Conservation (phyloP, 2,113 vertebrate genomes). For the Plectropomus leopardus region DNA sequence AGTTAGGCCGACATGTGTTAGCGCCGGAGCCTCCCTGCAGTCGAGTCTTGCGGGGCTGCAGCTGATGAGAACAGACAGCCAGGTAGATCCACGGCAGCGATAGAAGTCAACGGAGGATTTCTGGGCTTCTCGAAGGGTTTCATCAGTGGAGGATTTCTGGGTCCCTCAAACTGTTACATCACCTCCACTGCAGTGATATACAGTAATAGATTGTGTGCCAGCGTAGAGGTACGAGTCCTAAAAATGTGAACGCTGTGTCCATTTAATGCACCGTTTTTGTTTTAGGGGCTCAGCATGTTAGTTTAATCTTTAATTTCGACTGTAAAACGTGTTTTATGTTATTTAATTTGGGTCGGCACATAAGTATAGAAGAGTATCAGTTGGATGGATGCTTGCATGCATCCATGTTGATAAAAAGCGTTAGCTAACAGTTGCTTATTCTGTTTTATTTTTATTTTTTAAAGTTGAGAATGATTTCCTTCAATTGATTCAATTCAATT, state of each 20-base stretch:
- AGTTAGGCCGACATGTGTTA: conserved; percentile 69
- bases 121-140: conserved; percentile 66
- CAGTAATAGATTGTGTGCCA: conserved; percentile 38
- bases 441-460: too few relatives aligned
- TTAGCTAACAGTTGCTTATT: too few relatives aligned
- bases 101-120: conserved; percentile 66
- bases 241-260: not conserved
- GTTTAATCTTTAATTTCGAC: not conserved
- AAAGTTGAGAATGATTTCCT: not conserved
- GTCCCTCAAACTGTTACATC: conserved; percentile 75
- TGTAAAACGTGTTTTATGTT: too few relatives aligned
- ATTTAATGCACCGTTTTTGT: not conserved
- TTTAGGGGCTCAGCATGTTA: not conserved
- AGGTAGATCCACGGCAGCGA: conserved; percentile 60
- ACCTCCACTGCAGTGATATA: conserved; percentile 57
- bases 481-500: not conserved
- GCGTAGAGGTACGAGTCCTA: conserved; percentile 25
- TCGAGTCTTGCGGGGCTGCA: conserved; percentile 26
- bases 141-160: conserved; percentile 75
- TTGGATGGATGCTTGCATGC: too few relatives aligned
- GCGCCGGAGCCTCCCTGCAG: conserved; percentile 42
- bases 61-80: conserved; percentile 73
- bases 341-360: not conserved
- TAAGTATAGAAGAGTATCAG: too few relatives aligned
- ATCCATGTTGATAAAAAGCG: too few relatives aligned